A percentile compares a stretch with the other conserved stretches of the same genome.
These are phyloP conservation scores for Spisula subtruncata DNA, from an alignment of 2,888 invertebrate species.

Conservation along the genomic window DNA sequence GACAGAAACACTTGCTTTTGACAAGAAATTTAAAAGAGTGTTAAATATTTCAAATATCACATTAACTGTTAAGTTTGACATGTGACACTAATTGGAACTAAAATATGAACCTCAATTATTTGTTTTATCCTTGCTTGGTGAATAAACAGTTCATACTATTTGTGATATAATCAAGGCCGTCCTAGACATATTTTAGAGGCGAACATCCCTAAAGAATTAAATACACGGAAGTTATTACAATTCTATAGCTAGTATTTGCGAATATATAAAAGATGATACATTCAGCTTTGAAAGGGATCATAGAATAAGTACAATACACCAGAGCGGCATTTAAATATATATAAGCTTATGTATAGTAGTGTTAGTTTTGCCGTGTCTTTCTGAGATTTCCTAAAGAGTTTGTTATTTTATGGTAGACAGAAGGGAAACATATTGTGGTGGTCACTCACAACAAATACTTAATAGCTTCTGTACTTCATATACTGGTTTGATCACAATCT, in stretches of 20 bases:
- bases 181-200: neutral
- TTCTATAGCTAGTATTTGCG: too few relatives aligned
- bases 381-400: too few relatives aligned
- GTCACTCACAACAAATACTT: too few relatives aligned
- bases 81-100: neutral
- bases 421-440: too few relatives aligned
- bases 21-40: neutral
- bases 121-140: neutral
- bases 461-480: too few relatives aligned
- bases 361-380: too few relatives aligned
- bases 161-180: neutral
- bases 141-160: neutral
- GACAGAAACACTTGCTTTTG: neutral
- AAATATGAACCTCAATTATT: neutral
- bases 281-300: neutral
- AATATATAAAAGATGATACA: neutral
- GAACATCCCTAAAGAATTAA: neutral
- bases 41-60: neutral
- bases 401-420: too few relatives aligned
- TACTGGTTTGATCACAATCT: too few relatives aligned
- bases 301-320: neutral
- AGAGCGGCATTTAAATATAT: too few relatives aligned
- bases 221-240: neutral
- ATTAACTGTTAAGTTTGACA: neutral
- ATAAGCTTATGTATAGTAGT: too few relatives aligned